Evolutionary conservation across 2,113 vertebrate genomes (phyloP).

Genomic region (Microcebus lehilahytsara): DNA sequence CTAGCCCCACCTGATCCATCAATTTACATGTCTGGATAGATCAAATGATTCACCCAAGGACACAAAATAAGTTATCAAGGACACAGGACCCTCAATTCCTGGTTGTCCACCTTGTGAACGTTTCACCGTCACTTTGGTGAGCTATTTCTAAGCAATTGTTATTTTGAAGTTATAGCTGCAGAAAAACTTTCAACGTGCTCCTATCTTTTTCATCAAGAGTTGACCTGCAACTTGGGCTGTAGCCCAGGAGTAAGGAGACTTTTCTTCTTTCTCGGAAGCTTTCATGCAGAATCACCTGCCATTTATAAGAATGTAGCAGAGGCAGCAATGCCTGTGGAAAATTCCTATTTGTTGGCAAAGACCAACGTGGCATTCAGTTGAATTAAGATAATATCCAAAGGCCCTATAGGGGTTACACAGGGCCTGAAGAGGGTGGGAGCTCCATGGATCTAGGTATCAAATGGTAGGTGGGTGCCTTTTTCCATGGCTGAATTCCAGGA

Average conservation of each 20-base stretch:
- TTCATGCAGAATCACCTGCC: background rate
- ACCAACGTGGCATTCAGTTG: background rate
- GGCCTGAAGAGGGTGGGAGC: conserved; percentile 1
- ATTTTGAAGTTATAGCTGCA: background rate
- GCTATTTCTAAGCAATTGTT: background rate
- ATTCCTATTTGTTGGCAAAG: conserved; percentile 33
- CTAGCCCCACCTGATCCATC: background rate
- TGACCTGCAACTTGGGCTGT: background rate
- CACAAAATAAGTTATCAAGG: background rate
- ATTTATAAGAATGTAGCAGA: conserved; percentile 11
- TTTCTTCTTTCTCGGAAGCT: background rate
- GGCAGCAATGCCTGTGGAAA: conserved; percentile 41
- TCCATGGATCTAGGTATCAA: conserved; percentile 19
- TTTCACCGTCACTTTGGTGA: background rate
- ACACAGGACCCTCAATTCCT: background rate
- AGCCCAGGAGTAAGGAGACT: background rate
- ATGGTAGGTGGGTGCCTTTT: conserved; percentile 57
- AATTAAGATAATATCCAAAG: conserved; percentile 45
- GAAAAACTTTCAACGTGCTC: background rate
- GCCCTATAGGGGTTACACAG: background rate
- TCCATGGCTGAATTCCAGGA: conserved; percentile 73
- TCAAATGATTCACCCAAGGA: background rate
- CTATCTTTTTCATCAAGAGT: background rate
- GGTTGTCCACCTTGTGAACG: background rate
- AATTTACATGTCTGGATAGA: background rate